phyloP scores from a whole-genome alignment of 2,888 invertebrate genomes.

The Alitta virens region DNA sequence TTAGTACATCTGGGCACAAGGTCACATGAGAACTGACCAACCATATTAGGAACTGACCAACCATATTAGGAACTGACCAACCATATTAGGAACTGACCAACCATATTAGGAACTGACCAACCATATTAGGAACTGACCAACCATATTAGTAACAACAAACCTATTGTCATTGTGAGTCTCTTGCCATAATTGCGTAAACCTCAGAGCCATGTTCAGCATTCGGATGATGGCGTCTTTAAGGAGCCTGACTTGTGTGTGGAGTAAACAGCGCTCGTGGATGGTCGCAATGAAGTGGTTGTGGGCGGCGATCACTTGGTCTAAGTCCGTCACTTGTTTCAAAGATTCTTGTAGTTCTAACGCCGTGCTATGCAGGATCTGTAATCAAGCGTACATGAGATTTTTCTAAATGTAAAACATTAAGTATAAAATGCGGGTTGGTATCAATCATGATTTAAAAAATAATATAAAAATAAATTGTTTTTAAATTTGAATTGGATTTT shows the following conservation, averaged over 20 bases:
- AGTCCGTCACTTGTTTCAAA: constrained; percentile 38
- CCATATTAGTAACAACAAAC: neutral
- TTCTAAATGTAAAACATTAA: too few species aligned
- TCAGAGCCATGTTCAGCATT: constrained; percentile 46
- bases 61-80: too few species aligned
- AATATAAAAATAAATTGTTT: too few species aligned
- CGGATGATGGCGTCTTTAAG: constrained; percentile 46
- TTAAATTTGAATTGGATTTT: too few species aligned
- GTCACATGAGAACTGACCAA: too few species aligned
- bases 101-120: too few species aligned
- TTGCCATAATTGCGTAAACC: constrained; percentile 46
- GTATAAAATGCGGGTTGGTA: too few species aligned
- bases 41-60: too few species aligned
- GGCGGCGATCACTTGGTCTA: constrained; percentile 46
- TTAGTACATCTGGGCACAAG: too few species aligned
- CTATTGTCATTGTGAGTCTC: constrained; percentile 28
- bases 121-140: neutral
- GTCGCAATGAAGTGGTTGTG: constrained; percentile 44
- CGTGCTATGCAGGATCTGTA: constrained; percentile 51
- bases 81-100: too few species aligned
- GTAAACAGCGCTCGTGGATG: constrained; percentile 50
- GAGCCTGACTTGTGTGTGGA: constrained; percentile 42
- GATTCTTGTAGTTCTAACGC: constrained; percentile 50
- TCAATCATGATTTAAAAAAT: too few species aligned
- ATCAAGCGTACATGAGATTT: too few species aligned